Evolutionary conservation across 2,113 vertebrate genomes (phyloP), one percentile per base, ranked within the genome.

Genomic region (Callipepla californica): DNA sequence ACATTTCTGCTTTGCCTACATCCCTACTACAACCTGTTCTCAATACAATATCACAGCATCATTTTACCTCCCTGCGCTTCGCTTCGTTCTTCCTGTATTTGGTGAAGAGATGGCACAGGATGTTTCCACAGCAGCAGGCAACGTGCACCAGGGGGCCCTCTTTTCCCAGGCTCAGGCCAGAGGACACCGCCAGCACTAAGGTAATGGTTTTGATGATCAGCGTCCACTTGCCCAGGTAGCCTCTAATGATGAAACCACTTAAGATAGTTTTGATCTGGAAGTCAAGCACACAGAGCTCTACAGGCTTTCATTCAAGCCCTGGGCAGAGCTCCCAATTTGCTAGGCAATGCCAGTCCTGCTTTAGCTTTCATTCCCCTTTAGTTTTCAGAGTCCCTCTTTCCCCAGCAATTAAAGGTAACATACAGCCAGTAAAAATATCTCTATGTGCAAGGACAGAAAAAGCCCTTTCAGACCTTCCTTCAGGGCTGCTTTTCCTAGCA

Each of bases 141-240:
- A 99, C 99, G 1, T 99, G 99, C 48, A 99, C 99, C 94, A 99
- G 96, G 36, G 99, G 99, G 25, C 99, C 99, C 95, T 99, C 99
- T 88, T 99, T 99, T 53, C 99, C 99, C 88, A 99, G 94, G 86
- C 99, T 99, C 95, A 99, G 98, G 42, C 99, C 99, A 0, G 99
- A 99, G n/a, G 99, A 99, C 58, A 99, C 99, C 0, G 99, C 99
- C 95, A 99, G 91, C 38, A 99, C 99, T 92, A 99, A 96, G 7
- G 99, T 99, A 97, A 99, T 97, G 55, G 99, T 99, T 98, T 99
- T 99, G 94, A 99, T 98, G 90, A 99, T 96, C 85, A 99, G 96
- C 5, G 99, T 99, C 99, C 99, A 99, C 96, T 99, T 99, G 72
- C 99, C 99, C 96, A 99, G 97, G 97, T 99, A 99, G 90, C 99